Base-by-base conservation (phyloP, 1,140 invertebrate species). In the Lepeophtheirus salmonis region DNA sequence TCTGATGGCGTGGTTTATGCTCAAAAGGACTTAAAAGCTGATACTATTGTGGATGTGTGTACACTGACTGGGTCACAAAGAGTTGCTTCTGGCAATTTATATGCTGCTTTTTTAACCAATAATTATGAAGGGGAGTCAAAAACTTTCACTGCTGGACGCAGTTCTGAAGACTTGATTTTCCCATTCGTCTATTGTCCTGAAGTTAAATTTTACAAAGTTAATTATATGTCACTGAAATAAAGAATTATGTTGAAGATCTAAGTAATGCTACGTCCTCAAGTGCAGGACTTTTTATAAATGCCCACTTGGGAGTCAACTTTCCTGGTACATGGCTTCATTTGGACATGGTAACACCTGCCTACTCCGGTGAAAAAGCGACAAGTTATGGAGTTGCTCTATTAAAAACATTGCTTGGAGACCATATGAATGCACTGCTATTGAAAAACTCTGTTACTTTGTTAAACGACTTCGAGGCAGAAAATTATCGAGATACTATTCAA, bases 41-140 rank as follows among this genome's bases (percentile, higher is more conserved):
- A 83, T 63, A 81, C 84, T 21, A 89, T 94, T 61, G 73, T 92
- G 13, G 89, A 94, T 68, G 82, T 92, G 76, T 88, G 88, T 13
- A 94, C 89, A 4, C 72, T 94, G 20, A 94, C 89, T 22, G 87
- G 88, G 2, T 86, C 87, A 30, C 88, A 92, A 80, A 84, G 81
- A 56, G 79, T 83, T 50, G 81, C 85, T 49, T 88, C 87, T 63
- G 89, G 89, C 65, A 83, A 84, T 71, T 83, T 85, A 69, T 86
- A 90, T 74, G 85, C 80, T 22, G 83, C 81, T 48, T 72, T 89
- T 50, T 66, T 91, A 63, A 82, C 82, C 41, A 90, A 90, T 71
- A 73, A 70, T 57, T 76, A 75, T 49, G 72, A 77, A 55, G 80
- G 82, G 79, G 87, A 90, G 72, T 64, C n/a, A 2, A 41, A 53